Evolutionary conservation across 2,113 vertebrate species (phyloP), one percentile per base, ranked within the genome.

Genomic region (Peromyscus californicus): DNA sequence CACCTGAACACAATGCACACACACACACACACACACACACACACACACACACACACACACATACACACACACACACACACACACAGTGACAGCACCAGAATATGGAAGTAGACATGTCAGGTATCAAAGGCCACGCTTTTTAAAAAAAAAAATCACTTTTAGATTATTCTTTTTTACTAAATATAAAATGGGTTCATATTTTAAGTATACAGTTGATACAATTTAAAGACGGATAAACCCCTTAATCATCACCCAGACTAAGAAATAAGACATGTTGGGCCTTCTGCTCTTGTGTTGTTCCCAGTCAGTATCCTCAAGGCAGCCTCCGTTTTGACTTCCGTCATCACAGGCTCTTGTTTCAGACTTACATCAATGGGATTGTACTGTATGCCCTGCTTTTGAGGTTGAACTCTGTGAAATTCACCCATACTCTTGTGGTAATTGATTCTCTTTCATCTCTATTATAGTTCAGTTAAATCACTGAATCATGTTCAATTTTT

Each of bases 191-290:
- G 74, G 21, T 59, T 76, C n/a, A 63, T 82, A 85, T 91, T 93
- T 95, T 90, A 93, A 85, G 24, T 26, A 17, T 54, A 67, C 4
- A 70, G 63, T 93, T 65, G 63, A 89, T 89, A 91, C 96, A 70
- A 54, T 51, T 29, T 42, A 93, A 94, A 89, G 78, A 93, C 42
- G 4, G n/a, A 29, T 5, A n/a, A 5, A 63, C 26, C 31, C 39
- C 74, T 12, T 29, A 82, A 80, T 26, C 33, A 86, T 69, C 59
- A 85, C 11, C 45, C 54, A 93, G 65, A 72, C 69, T 39, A 93
- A 89, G 83, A 96, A 93, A 72, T 13, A 42, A 21, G n/a, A 51
- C 15, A 79, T 61, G 36, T 67, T 89, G 76, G 54, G 70, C 22
- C 33, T 8, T 33, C 24, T 3, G 4, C 3, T 11, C 24, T 10